Evolutionary conservation across 2,113 vertebrate species (phyloP).

Genomic region (Callithrix jacchus): DNA sequence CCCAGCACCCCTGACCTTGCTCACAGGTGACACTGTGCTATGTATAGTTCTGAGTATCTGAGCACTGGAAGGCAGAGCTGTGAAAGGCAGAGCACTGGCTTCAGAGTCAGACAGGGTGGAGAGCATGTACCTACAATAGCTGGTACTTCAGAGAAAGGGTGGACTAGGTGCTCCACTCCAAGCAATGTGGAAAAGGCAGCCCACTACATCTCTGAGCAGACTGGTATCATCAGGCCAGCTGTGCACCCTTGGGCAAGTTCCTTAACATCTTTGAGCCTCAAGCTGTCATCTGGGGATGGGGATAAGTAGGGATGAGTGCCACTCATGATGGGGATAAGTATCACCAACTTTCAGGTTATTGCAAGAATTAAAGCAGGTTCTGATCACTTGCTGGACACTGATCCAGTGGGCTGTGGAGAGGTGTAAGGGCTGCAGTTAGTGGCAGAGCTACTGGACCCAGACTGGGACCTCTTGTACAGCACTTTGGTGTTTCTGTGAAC

Average conservation of each 20-base stretch:
- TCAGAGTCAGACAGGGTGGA: background rate
- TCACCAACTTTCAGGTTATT: background rate
- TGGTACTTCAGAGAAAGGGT: background rate
- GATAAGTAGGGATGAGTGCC: background rate
- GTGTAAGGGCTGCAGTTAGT: background rate
- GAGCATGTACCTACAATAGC: background rate
- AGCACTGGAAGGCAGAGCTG: background rate
- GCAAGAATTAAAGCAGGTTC: background rate
- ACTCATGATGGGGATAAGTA: no score
- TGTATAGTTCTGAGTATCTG: background rate
- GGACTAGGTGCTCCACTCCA: background rate
- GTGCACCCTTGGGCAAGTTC: background rate
- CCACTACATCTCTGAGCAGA: background rate
- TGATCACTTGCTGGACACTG: background rate
- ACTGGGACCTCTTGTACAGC: background rate
- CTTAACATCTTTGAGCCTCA: background rate
- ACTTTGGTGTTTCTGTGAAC: background rate
- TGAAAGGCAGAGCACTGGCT: background rate
- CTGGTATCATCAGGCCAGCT: background rate
- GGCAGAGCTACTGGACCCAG: background rate
- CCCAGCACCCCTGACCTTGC: background rate
- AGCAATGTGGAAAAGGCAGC: background rate
- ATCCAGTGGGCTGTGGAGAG: no score
- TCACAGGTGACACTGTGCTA: background rate
- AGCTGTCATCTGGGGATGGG: background rate